A percentile compares a stretch with the other conserved stretches of the same genome.
phyloP scores from a whole-genome alignment of 1,140 invertebrate genomes.

The Aradophagus sp. region DNA sequence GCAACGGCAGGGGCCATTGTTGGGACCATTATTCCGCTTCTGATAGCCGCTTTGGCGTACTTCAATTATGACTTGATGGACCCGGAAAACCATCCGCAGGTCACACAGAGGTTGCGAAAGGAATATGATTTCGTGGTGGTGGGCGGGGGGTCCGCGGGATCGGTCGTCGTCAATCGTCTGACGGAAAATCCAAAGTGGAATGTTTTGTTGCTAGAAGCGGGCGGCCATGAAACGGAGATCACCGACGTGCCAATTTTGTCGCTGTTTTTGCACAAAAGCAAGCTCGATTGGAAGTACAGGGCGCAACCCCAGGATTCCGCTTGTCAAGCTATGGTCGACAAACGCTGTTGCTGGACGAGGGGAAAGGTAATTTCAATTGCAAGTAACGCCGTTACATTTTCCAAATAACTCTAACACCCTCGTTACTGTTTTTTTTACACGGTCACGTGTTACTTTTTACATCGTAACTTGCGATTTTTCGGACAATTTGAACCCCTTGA shows the following conservation, averaged over 20 bases:
- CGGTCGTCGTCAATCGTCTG: constrained; percentile 88
- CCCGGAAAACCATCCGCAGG: constrained; percentile 85
- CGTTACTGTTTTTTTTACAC: no score
- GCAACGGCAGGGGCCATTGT: constrained; percentile 66
- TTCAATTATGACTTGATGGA: constrained; percentile 91
- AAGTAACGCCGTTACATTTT: neutral
- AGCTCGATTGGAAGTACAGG: constrained; percentile 94
- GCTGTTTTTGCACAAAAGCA: constrained; percentile 90
- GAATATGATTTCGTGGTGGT: constrained; percentile 89
- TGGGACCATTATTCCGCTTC: constrained; percentile 77
- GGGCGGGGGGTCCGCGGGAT: constrained; percentile 90
- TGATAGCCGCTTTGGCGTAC: constrained; percentile 86
- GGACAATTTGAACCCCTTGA: no score
- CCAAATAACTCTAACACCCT: no score
- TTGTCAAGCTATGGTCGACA: constrained; percentile 88
- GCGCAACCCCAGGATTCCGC: constrained; percentile 89
- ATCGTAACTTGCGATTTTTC: no score
- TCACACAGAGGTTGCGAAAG: constrained; percentile 78
- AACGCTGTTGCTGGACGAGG: constrained; percentile 87
- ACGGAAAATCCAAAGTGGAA: constrained; percentile 86
- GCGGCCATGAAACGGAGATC: constrained; percentile 88
- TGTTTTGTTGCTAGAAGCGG: constrained; percentile 90
- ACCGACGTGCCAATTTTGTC: constrained; percentile 89
- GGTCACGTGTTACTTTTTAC: no score
- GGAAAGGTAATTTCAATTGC: constrained; percentile 78